Evolutionary conservation across 2,888 invertebrate species (phyloP).

Genomic region (Bugula neritina): DNA sequence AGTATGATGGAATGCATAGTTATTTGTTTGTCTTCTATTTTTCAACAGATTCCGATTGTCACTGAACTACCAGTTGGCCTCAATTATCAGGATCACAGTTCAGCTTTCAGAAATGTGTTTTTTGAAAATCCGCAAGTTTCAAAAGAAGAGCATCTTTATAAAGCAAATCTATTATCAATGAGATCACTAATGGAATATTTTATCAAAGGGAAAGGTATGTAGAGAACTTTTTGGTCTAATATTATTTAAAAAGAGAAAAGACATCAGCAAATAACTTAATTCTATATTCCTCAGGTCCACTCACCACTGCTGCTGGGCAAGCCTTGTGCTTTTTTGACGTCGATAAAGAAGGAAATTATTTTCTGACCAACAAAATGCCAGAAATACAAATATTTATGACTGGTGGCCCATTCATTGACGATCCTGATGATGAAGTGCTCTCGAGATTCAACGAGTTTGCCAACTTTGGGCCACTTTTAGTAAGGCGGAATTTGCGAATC

Average conservation of each 20-base stretch:
- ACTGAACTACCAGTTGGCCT: constrained; percentile 37
- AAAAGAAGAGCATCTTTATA: not conserved
- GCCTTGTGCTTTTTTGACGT: not conserved
- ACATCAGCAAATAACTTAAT: too few species aligned
- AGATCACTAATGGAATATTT: not conserved
- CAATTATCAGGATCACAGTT: constrained; percentile 33
- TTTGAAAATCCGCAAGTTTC: not conserved
- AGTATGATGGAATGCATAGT: too few species aligned
- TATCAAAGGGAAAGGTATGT: not conserved
- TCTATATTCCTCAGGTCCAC: not conserved
- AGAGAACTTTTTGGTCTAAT: not conserved
- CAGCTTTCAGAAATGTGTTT: not conserved
- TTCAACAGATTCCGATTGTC: constrained; percentile 30
- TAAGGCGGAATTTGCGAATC: too few species aligned
- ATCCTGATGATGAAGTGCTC: not conserved
- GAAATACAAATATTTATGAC: not conserved
- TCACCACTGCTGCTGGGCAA: not conserved
- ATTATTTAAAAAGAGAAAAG: too few species aligned
- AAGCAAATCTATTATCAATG: not conserved
- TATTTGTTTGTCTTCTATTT: too few species aligned
- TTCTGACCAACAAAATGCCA: not conserved
- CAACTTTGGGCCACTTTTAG: not conserved
- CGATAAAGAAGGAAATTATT: not conserved
- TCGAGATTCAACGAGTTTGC: not conserved
- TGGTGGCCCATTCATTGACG: not conserved